A percentile compares a stretch with the other conserved stretches of the same genome.
These are phyloP conservation scores for Cremastinae sp. DNA, from an alignment of 2,888 invertebrate species.

Conservation along the genomic window DNA sequence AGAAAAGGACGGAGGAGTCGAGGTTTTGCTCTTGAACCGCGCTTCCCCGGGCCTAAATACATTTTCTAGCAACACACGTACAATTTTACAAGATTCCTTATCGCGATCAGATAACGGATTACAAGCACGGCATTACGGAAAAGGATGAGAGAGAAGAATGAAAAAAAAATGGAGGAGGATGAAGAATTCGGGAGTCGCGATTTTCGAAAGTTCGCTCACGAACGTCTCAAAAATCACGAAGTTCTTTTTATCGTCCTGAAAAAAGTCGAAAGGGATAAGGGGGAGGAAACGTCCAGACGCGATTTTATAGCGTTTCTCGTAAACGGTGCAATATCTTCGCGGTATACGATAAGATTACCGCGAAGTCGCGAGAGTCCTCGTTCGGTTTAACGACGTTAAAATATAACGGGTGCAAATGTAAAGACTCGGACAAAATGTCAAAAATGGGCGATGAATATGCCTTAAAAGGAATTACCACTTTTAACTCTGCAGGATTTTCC, in stretches of 20 bases:
- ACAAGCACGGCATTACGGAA: background rate
- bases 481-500: too few species aligned
- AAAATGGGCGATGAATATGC: background rate
- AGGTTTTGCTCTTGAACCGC: slow-evolving; percentile 23
- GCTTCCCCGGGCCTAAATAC: slow-evolving; percentile 10
- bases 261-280: slow-evolving; percentile 18
- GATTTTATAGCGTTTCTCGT: slow-evolving; percentile 64
- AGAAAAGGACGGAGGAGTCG: slow-evolving; percentile 4
- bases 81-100: slow-evolving; percentile 19
- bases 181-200: too few species aligned
- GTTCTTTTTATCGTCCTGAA: too few species aligned
- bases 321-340: slow-evolving; percentile 70
- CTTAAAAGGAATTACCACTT: too few species aligned
- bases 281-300: slow-evolving; percentile 45
- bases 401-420: slow-evolving; percentile 1
- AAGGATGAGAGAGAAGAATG: background rate
- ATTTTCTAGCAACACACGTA: slow-evolving; percentile 13
- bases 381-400: slow-evolving; percentile 38
- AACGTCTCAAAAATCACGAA: background rate
- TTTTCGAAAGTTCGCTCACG: too few species aligned
- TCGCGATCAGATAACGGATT: background rate
- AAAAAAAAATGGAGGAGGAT: background rate
- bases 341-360: slow-evolving; percentile 73
- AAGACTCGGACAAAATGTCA: background rate
- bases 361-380: slow-evolving; percentile 36